Conservation (phyloP, 2,888 invertebrate species). For the Gonocerus acuteangulatus region DNA sequence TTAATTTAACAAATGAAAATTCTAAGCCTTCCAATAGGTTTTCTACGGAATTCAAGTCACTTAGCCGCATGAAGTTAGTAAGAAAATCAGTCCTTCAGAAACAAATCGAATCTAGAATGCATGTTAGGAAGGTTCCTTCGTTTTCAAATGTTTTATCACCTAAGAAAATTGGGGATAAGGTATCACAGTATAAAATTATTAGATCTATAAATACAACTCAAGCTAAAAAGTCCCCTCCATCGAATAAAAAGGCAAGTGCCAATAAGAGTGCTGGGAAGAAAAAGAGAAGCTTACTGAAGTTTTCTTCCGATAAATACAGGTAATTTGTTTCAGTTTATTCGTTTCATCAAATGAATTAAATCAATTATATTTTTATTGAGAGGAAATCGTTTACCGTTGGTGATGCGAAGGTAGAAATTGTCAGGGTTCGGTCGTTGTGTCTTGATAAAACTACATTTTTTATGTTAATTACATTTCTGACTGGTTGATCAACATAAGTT, state of each 20-base stretch:
- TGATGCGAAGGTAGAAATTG: too few relatives aligned
- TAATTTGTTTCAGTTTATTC: too few relatives aligned
- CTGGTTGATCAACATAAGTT: too few relatives aligned
- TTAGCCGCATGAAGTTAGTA: constrained; percentile 28
- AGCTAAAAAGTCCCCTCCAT: not conserved
- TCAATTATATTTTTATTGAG: too few relatives aligned
- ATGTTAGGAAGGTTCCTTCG: constrained; percentile 11
- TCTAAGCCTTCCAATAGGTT: not conserved
- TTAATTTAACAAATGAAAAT: not conserved
- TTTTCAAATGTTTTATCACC: not conserved
- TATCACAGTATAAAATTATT: constrained; percentile 12
- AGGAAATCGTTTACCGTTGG: too few relatives aligned
- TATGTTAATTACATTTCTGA: too few relatives aligned
- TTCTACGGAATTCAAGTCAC: constrained; percentile 17
- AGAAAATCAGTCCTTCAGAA: constrained; percentile 30
- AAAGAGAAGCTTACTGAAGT: constrained; percentile 2
- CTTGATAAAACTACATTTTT: too few relatives aligned
- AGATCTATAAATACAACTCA: not conserved
- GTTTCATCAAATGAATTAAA: too few relatives aligned
- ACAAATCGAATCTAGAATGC: constrained; percentile 28
- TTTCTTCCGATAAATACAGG: constrained; percentile 13
- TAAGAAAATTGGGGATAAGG: constrained; percentile 12
- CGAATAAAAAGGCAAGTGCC: not conserved
- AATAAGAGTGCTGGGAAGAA: not conserved
- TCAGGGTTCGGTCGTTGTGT: too few relatives aligned